Percentiles rank a stretch among this genome's conserved stretches.
These are phyloP conservation scores for Myrmophylax atrothorax DNA, from an alignment of 2,113 vertebrate genomes.

Conservation along the genomic window DNA sequence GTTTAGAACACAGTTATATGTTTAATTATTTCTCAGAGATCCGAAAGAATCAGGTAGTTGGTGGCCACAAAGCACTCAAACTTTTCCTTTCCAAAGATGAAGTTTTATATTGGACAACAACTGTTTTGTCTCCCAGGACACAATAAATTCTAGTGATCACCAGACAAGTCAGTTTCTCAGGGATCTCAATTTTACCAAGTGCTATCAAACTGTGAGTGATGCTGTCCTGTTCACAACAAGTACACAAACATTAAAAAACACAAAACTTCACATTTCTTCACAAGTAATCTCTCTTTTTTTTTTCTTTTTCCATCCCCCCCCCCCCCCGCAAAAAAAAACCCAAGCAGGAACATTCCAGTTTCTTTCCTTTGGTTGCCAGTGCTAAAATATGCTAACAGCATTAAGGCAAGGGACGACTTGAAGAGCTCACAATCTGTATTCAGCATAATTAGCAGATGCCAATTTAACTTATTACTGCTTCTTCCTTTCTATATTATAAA, in stretches of 20 bases:
- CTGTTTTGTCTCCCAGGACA: not conserved
- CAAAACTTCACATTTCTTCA: conserved; percentile 19
- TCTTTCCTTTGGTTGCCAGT: conserved; percentile 62
- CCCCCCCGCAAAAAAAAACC: not conserved
- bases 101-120: not conserved
- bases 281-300: not conserved
- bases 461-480: conserved; percentile 70
- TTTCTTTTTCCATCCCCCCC: too few species aligned
- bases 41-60: not conserved
- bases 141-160: not conserved
- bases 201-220: not conserved
- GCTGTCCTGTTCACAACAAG: not conserved
- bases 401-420: conserved; percentile 66
- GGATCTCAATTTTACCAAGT: not conserved
- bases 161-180: not conserved
- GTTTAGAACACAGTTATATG: not conserved
- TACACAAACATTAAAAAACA: not conserved
- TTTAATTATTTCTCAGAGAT: not conserved
- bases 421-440: conserved; percentile 69
- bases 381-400: conserved; percentile 72
- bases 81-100: not conserved
- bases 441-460: conserved; percentile 73
- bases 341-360: conserved; percentile 55
- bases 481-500: conserved; percentile 56
- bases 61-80: not conserved